phyloP scores from a whole-genome alignment of 2,888 invertebrate genomes.

The Coremacera marginata region DNA sequence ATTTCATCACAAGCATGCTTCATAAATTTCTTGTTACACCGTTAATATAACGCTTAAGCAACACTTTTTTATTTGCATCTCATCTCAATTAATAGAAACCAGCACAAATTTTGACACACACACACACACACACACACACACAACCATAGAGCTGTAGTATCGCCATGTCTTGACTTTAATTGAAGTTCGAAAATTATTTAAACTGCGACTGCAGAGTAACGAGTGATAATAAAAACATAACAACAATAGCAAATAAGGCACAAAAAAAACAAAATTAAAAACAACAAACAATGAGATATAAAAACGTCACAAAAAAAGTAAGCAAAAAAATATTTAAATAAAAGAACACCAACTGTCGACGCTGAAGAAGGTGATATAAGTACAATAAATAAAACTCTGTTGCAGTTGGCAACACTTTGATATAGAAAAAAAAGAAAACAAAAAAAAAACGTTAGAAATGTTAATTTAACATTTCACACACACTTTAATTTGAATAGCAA shows the following conservation, averaged over 20 bases:
- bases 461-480: conserved; percentile 30
- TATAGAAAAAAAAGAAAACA: background rate
- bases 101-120: too few species aligned
- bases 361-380: background rate
- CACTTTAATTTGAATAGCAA: conserved; percentile 23
- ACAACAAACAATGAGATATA: conserved; percentile 36
- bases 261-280: conserved; percentile 46
- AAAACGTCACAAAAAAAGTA: conserved; percentile 18
- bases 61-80: too few species aligned
- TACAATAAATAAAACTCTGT: conserved; percentile 30
- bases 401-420: background rate
- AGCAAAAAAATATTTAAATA: conserved; percentile 5
- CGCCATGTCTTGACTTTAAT: background rate
- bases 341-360: background rate
- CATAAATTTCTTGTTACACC: too few species aligned
- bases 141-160: too few species aligned
- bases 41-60: too few species aligned
- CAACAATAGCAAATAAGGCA: too few species aligned
- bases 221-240: background rate
- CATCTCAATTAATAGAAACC: too few species aligned
- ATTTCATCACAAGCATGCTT: background rate
- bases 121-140: too few species aligned
- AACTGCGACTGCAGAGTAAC: background rate
- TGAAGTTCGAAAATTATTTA: background rate
- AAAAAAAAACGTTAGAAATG: background rate